Conservation (phyloP, 2,113 vertebrate species). For the Atrichornis clamosus region DNA sequence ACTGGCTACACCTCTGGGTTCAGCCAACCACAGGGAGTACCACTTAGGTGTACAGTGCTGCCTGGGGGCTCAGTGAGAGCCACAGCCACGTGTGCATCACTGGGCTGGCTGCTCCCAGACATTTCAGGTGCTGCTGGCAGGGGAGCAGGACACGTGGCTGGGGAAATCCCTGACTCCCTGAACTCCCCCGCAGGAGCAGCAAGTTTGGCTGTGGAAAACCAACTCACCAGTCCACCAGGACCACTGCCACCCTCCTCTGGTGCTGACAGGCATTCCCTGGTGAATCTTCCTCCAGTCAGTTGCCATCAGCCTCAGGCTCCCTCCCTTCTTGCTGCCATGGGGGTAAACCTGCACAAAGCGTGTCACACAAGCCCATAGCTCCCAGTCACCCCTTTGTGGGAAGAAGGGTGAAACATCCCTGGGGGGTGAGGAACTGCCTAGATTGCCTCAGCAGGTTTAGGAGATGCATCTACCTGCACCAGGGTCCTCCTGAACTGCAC, state of each 20-base stretch:
- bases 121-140: background rate
- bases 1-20: background rate
- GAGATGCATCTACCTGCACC: background rate
- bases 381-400: background rate
- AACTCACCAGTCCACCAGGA: background rate
- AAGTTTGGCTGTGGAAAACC: background rate
- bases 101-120: background rate
- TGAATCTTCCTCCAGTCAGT: background rate
- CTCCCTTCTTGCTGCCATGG: background rate
- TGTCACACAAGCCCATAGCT: background rate
- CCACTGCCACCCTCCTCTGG: background rate
- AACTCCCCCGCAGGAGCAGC: background rate
- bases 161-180: background rate
- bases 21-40: background rate
- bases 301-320: background rate
- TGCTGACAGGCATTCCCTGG: background rate
- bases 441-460: background rate
- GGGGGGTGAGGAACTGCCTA: background rate
- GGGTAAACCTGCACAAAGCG: background rate
- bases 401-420: background rate
- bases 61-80: background rate
- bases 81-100: background rate
- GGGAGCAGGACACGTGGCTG: rapidly evolving
- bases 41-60: background rate
- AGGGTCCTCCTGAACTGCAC: background rate